Base-by-base conservation (phyloP, 2,888 invertebrate species). In the Exocentrus adspersus region DNA sequence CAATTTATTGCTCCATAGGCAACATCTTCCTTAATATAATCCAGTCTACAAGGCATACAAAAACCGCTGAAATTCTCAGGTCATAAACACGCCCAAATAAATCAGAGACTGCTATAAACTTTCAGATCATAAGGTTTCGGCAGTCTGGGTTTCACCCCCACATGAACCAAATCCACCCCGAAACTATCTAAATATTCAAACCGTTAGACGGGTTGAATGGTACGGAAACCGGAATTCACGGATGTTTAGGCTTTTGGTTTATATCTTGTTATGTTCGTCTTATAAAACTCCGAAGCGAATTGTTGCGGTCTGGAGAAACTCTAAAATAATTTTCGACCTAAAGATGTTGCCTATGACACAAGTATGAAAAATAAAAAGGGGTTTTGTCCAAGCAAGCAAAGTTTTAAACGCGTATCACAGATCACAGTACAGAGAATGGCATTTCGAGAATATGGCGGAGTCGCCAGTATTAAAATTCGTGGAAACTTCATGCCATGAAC, bases 101-200 rank as follows among this genome's bases (percentile, higher is more conserved):
- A 71, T 71, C 72, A 69, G 65, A 68, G 66, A 68, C 65, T 51
- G 60, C 70, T 67, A 71, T 69, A 72, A 72, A 72, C 65, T 72
- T 67, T 68, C 67, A 65, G 65, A 70, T 70, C 72, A 67, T 67
- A 70, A 72, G 69, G 68, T 66, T 65, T 67, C 67, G 57, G 59
- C 68, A 62, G 56, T 50, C 46, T 32, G 46, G 57, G 42, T 30
- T 57, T 46, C 46, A 30, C 19, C 45, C 57, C 60, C 30, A 56
- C 43, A 24, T 46, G 64, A 42, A 61, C 56, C 52, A 61, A 61
- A 61, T 57, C 56, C 58, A 53, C 60, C 46, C 57, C 37, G 56
- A 57, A 66, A 66, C 66, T 63, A 66, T 66, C 62, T 66, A 64
- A 62, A 66, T 66, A 66, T 66, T 66, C 66, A 66, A 60, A 65